Percentiles rank a stretch among this genome's conserved stretches.
Evolutionary conservation across 2,797 vertebrate species (phyloP).

Genomic region (Lindbergichthys nudifrons): DNA sequence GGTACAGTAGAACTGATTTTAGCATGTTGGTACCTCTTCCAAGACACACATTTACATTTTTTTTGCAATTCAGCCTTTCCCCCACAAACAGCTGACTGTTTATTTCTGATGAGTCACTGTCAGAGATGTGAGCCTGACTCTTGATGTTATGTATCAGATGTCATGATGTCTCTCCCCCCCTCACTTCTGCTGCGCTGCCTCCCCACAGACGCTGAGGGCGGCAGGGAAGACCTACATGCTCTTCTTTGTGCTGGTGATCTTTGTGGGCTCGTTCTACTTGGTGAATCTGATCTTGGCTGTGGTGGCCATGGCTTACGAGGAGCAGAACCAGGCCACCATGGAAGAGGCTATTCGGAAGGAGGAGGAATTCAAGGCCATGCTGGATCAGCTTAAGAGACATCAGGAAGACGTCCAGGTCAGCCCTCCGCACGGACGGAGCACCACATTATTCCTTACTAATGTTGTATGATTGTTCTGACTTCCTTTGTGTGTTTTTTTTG

Average conservation of each 20-base stretch:
- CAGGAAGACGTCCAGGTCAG: conserved; percentile 95
- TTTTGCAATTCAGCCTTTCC: not conserved
- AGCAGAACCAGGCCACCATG: conserved; percentile 99
- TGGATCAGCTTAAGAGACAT: conserved; percentile 95
- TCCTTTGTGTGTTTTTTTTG: not conserved
- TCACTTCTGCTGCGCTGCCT: not conserved
- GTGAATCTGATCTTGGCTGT: conserved; percentile 98
- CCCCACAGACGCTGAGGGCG: conserved; percentile 91
- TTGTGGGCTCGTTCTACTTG: conserved; percentile 98
- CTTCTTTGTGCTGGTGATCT: conserved; percentile 99
- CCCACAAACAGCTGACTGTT: conserved; percentile 5
- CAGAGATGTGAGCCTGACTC: conserved; percentile 13
- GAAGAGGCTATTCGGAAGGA: conserved; percentile 96
- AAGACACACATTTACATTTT: not conserved
- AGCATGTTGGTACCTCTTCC: not conserved
- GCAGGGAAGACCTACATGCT: conserved; percentile 99
- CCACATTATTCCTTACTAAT: not conserved
- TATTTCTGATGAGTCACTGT: conserved; percentile 55
- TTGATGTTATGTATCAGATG: conserved; percentile 28
- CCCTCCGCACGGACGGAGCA: not conserved
- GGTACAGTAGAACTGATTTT: not conserved
- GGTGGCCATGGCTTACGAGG: conserved; percentile 99
- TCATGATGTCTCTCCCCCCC: conserved; percentile 19
- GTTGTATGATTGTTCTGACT: conserved; percentile 7
- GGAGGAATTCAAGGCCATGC: conserved; percentile 96